Base-by-base conservation (phyloP, 1,140 invertebrate species). In the Drosophila subobscura region DNA sequence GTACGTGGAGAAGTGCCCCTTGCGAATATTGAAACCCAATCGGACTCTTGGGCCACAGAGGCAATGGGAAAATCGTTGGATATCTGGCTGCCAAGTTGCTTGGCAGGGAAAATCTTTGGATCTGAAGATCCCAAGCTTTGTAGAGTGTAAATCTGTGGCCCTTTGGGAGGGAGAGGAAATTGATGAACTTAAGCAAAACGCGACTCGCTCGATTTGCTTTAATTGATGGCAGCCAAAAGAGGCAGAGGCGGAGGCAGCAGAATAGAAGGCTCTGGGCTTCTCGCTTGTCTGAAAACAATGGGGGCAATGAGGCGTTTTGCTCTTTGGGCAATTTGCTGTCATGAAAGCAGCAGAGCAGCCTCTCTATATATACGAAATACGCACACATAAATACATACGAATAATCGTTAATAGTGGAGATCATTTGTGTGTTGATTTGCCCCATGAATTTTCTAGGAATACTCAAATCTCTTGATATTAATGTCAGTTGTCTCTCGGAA, bases 11-110 rank as follows among this genome's bases (percentile, higher is more conserved):
- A 22, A 40, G 52, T 23, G 25, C 40, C 40, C 37, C 41, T 44
- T 65, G 66, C 45, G 59, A 64, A 79, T 74, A 80, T 66, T 83
- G 79, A 78, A 83, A 78, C 60, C 72, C 77, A 83, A 83, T 83
- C 79, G 74, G 70, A 78, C 64, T 58, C 65, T 70, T 57, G 55
- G 49, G 16, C 16, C 16, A 20, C 16, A 20, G 16, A 20, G 47
- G 47, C 57, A 67, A 50, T 77, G 57, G 64, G 46, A 29, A 77
- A 51, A 63, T 51, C 25, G 41, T 8, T 2, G 49, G 29, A 3
- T 33, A 10, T 33, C 10, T 33, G 29, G 29, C 29, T 33, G 29
- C 29, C 29, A 3, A 10, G 8, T 10, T 33, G 29, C 8, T 33
- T 10, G 3, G 29, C 2, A 33, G 29, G 8, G 29, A 33, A 33